Percentiles rank a stretch among this genome's conserved stretches.
These are phyloP conservation scores for Neodiprion pinetum DNA, from an alignment of 1,140 invertebrate genomes.

Conservation along the genomic window DNA sequence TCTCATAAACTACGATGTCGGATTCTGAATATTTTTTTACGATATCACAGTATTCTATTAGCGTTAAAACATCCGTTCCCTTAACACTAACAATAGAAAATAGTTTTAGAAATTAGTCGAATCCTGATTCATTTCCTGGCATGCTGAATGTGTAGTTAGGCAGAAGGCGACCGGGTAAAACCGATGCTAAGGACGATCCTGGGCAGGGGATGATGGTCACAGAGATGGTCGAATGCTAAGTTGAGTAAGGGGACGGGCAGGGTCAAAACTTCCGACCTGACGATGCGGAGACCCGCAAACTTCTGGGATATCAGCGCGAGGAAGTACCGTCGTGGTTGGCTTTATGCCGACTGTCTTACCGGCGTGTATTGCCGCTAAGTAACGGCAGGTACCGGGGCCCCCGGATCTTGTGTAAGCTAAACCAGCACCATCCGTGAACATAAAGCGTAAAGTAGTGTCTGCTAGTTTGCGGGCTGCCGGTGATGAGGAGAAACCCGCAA, in stretches of 20 bases:
- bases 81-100: no score
- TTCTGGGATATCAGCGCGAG: constrained; percentile 1
- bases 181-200: background rate
- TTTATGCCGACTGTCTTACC: background rate
- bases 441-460: no score
- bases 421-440: no score
- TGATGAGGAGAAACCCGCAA: no score
- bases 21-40: no score
- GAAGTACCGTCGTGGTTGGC: constrained; percentile 1
- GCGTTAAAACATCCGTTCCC: no score
- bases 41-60: no score
- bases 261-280: constrained; percentile 1
- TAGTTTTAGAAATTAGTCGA: no score
- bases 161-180: background rate
- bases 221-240: background rate
- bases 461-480: no score
- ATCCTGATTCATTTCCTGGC: background rate
- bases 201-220: background rate
- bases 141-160: background rate
- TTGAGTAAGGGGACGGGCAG: background rate
- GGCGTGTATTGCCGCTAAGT: background rate
- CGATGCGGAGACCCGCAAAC: background rate
- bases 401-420: background rate
- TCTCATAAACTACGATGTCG: no score
- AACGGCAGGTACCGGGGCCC: background rate